Conservation (phyloP, 2,797 vertebrate genomes). For the Novumbra hubbsi region DNA sequence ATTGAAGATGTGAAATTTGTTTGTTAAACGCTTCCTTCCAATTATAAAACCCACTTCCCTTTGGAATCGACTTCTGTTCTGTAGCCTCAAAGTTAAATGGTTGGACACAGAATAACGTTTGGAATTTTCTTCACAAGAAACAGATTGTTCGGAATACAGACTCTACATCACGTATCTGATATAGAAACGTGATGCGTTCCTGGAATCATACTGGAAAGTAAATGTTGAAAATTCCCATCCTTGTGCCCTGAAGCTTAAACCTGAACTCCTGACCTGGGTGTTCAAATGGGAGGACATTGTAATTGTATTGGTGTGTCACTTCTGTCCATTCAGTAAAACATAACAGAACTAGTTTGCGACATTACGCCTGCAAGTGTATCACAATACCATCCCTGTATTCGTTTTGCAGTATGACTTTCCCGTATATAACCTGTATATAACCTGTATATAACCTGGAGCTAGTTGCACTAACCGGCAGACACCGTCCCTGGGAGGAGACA, state of each 20-base stretch:
- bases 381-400: too few species aligned
- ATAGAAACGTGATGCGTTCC: not conserved
- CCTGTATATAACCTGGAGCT: too few species aligned
- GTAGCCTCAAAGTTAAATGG: slow-evolving; percentile 10
- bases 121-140: slow-evolving; percentile 23
- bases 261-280: slow-evolving; percentile 16
- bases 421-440: too few species aligned
- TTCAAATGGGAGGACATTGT: slow-evolving; percentile 24
- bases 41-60: slow-evolving; percentile 16
- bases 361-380: too few species aligned
- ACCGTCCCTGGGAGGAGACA: too few species aligned
- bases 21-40: not conserved
- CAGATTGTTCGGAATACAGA: slow-evolving; percentile 12
- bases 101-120: not conserved
- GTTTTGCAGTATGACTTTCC: too few species aligned
- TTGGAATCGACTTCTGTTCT: not conserved
- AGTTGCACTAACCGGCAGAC: too few species aligned
- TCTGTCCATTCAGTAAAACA: too few species aligned
- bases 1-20: slow-evolving; percentile 24
- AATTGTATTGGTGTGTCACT: slow-evolving; percentile 1
- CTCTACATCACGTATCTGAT: slow-evolving; percentile 15
- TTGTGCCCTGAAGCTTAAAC: not conserved
- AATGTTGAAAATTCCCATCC: slow-evolving; percentile 7
- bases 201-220: slow-evolving; percentile 31
- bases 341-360: too few species aligned